Percentiles rank a stretch among this genome's conserved stretches.
phyloP scores from a whole-genome alignment of 2,113 vertebrate species.

The Nothocercus nigrocapillus region DNA sequence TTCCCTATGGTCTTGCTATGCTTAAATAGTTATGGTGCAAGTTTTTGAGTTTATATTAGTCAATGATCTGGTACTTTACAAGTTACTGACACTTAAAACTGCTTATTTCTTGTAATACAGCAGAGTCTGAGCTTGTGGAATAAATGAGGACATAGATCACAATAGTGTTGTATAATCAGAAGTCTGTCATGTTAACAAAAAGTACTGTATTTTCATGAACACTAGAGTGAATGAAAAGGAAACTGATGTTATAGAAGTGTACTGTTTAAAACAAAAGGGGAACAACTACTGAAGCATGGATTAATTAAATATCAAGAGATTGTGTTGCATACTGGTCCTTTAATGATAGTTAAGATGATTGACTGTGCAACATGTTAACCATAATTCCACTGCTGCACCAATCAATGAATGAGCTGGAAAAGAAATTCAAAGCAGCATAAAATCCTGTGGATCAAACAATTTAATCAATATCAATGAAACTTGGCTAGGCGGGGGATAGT shows the following conservation, averaged over 20 bases:
- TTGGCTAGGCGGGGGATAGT: neutral
- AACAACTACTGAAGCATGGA: neutral
- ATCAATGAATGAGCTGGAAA: constrained; percentile 26
- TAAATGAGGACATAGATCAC: neutral
- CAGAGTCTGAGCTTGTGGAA: neutral
- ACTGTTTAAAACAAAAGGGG: neutral
- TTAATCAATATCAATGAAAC: constrained; percentile 2
- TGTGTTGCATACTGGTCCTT: neutral
- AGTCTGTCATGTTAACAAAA: neutral
- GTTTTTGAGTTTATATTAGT: accelerated
- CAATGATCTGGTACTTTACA: neutral
- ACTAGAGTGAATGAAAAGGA: neutral
- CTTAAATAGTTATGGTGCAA: too few relatives aligned
- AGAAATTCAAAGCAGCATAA: neutral
- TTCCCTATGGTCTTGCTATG: too few relatives aligned
- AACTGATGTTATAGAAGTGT: neutral
- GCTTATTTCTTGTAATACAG: neutral
- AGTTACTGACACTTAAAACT: constrained; percentile 10
- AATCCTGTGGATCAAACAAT: neutral
- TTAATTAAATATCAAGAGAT: neutral
- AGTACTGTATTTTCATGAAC: neutral
- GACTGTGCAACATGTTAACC: too few relatives aligned
- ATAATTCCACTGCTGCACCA: too few relatives aligned
- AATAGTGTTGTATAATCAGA: neutral
- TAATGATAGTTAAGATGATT: neutral